Evolutionary conservation across 1,140 invertebrate genomes (phyloP).

Genomic region (silkworm (Bombyx mori)): DNA sequence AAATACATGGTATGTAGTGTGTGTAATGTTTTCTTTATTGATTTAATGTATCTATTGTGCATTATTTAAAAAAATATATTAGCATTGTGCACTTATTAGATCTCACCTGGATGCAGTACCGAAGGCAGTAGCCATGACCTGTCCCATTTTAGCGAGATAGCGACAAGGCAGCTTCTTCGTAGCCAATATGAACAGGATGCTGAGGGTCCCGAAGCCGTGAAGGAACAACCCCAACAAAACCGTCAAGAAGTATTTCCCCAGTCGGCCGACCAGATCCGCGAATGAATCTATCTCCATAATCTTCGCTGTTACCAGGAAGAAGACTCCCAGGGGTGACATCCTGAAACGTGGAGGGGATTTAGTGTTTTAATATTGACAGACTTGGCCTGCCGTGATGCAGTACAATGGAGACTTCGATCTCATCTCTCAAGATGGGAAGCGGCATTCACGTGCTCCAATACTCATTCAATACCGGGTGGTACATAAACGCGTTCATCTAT

Average conservation of each 20-base stretch:
- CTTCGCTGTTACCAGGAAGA: slow-evolving; percentile 91
- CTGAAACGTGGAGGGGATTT: slow-evolving; percentile 62
- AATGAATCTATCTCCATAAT: slow-evolving; percentile 91
- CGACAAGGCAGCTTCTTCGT: slow-evolving; percentile 85
- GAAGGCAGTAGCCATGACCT: slow-evolving; percentile 92
- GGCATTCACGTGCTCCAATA: no score
- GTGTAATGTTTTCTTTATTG: no score
- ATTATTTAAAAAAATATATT: no score
- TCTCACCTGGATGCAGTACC: slow-evolving; percentile 91
- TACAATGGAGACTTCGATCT: no score
- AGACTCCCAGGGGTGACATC: slow-evolving; percentile 93
- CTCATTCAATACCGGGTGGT: no score
- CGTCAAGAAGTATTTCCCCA: slow-evolving; percentile 93
- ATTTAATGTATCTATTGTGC: no score
- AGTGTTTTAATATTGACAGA: no score
- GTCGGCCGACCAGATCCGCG: slow-evolving; percentile 82
- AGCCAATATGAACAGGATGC: slow-evolving; percentile 84
- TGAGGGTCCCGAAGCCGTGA: slow-evolving; percentile 91
- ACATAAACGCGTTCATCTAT: no score
- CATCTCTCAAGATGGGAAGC: no score
- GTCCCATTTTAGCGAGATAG: slow-evolving; percentile 86
- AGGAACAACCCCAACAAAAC: slow-evolving; percentile 90
- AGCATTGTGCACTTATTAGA: no score
- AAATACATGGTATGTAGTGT: no score
- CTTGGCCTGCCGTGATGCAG: no score